phyloP scores from a whole-genome alignment of 1,140 invertebrate genomes.

The Cydia strobilella region DNA sequence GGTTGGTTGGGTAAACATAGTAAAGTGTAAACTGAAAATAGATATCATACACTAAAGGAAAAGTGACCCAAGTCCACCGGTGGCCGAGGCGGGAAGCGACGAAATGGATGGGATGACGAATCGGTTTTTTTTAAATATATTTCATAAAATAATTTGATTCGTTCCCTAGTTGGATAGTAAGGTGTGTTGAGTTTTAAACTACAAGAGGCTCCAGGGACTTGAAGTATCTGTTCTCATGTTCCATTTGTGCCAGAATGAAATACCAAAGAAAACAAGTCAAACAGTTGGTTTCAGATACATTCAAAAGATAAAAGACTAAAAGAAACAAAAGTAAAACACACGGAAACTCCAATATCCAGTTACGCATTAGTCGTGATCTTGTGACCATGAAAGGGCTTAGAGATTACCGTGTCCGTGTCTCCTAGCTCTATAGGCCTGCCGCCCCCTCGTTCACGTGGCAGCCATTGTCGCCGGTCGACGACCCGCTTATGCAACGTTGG shows the following conservation, averaged over 20 bases:
- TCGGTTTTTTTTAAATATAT: too few species aligned
- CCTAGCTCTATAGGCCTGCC: constrained; percentile 42
- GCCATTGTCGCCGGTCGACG: constrained; percentile 55
- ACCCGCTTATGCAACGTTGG: constrained; percentile 56
- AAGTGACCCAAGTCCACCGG: too few species aligned
- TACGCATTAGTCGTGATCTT: constrained; percentile 29
- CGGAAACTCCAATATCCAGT: constrained; percentile 21
- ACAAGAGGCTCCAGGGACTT: not conserved
- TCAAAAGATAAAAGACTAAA: not conserved
- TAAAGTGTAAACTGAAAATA: not conserved
- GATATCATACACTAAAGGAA: too few species aligned
- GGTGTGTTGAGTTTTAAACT: not conserved
- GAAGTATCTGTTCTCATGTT: not conserved
- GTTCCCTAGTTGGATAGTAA: too few species aligned
- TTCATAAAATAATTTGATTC: too few species aligned
- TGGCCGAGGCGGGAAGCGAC: too few species aligned
- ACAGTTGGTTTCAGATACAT: not conserved
- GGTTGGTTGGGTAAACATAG: not conserved
- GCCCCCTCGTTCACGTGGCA: constrained; percentile 36
- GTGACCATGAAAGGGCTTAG: constrained; percentile 34
- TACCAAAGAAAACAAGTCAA: too few species aligned
- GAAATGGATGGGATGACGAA: too few species aligned
- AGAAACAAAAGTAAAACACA: constrained; percentile 2
- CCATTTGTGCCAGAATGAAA: not conserved
- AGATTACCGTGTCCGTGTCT: constrained; percentile 31